Evolutionary conservation across 1,140 invertebrate species (phyloP), one percentile per base, ranked within the genome.

Genomic region (Venturia canescens): DNA sequence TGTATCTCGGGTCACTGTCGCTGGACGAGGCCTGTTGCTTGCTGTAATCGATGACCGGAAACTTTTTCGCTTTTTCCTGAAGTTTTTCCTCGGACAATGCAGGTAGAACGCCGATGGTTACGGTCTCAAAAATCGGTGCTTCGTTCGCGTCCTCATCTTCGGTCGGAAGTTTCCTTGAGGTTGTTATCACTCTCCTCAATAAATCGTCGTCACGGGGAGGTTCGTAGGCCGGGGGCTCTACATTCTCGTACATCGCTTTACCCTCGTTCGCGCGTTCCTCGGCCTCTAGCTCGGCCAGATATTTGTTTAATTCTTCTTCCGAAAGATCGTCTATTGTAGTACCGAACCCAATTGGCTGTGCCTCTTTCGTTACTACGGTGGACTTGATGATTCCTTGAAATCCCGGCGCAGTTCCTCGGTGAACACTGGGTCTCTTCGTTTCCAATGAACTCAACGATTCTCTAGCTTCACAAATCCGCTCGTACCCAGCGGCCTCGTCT

Each of bases 221-320:
- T 4, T 77, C 75, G 18, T 69, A 44, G 6, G 21, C 18, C 29
- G 26, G 72, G 34, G 60, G 23, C 27, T 11, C 66, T 44, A 88
- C 78, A 83, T 88, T 88, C 83, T 88, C 81, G 81, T 87, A 88
- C n/a, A 81, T 31, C 11, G 82, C 53, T 29, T 80, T 81, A 53
- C 57, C 82, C 82, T 89, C 84, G 31, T 84, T 87, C 0, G 86
- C 87, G 26, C 84, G 85, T 76, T 93, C 92, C 26, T 92, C 87
- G 29, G 88, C 88, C 76, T 94, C 93, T n/a, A 94, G 86, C 74
- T 94, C 91, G 3, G 93, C 90, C 53, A 95, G 89, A 88, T 94
- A 94, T 50, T 93, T 90, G 66, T 91, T 92, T n/a, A 95, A 84
- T 83, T 94, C 93, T 60, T 91, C 91, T 76, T 94, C 94, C 50